These are phyloP conservation scores for Indri indri DNA, from an alignment of 2,113 vertebrate genomes.

Conservation along the genomic window DNA sequence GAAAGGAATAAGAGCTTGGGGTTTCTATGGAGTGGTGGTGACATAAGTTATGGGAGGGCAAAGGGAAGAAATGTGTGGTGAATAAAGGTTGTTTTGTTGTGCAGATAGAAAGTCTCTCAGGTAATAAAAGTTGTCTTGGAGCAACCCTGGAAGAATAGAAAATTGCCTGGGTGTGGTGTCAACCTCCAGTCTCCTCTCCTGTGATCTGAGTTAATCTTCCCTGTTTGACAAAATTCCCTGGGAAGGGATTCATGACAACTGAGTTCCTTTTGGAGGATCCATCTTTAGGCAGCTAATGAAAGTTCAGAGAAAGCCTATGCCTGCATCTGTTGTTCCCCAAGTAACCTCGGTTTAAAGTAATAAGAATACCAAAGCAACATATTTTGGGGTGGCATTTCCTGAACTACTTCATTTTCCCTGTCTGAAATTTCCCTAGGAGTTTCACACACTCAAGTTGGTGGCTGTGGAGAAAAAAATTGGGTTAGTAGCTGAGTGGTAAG, in stretches of 20 bases:
- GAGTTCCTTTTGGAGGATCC: neutral
- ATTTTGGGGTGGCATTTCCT: neutral
- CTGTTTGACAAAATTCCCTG: neutral
- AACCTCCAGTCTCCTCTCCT: neutral
- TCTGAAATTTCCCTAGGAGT: neutral
- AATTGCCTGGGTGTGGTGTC: neutral
- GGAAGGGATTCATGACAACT: neutral
- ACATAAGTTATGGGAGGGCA: neutral
- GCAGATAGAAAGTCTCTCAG: neutral
- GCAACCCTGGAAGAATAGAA: neutral
- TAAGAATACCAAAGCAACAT: neutral
- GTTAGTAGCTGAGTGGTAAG: neutral
- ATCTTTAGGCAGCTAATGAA: neutral
- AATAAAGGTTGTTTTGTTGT: neutral
- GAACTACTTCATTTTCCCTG: neutral
- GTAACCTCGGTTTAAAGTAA: neutral
- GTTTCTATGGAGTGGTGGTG: neutral
- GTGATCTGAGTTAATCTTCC: neutral
- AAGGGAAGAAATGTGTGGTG: neutral
- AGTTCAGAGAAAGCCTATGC: neutral
- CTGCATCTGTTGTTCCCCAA: neutral
- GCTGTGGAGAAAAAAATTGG: neutral
- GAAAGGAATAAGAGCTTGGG: neutral
- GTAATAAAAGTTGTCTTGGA: neutral
- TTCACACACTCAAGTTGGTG: neutral